Conservation (phyloP, 2,797 vertebrate genomes). For the Halcyon chelicuti region DNA sequence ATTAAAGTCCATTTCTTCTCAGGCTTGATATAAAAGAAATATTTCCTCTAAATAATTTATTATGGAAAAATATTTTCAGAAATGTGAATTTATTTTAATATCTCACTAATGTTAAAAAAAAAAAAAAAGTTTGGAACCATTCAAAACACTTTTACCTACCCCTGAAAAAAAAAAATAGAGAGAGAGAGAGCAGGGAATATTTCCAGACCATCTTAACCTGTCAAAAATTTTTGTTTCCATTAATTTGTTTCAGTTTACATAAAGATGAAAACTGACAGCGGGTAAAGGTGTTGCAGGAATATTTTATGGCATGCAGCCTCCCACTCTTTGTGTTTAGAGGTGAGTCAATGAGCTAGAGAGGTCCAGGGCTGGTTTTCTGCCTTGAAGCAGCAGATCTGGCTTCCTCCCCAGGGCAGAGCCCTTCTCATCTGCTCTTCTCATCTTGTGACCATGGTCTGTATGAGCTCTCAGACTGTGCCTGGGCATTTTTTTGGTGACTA, state of each 20-base stretch:
- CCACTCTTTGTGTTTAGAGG: background rate
- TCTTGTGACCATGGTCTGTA: too few species aligned
- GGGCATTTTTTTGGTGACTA: background rate
- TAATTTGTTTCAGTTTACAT: background rate
- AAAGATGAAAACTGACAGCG: accelerated
- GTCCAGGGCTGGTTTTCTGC: background rate
- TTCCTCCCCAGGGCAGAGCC: background rate
- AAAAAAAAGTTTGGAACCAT: accelerated
- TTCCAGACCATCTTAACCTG: background rate
- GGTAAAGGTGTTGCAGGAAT: background rate
- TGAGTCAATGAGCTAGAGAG: background rate
- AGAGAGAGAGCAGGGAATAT: accelerated
- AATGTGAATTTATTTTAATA: background rate
- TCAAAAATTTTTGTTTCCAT: background rate
- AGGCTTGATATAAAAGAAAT: background rate
- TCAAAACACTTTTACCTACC: background rate
- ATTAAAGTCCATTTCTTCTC: background rate
- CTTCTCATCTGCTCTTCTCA: background rate
- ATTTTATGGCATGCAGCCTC: background rate
- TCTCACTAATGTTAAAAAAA: background rate
- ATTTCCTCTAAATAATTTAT: background rate
- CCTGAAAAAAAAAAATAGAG: too few species aligned
- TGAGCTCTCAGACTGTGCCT: background rate
- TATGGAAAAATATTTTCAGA: background rate
- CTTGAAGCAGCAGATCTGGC: background rate